Conservation (phyloP, 2,113 vertebrate genomes). For the Melanerpes formicivorus region DNA sequence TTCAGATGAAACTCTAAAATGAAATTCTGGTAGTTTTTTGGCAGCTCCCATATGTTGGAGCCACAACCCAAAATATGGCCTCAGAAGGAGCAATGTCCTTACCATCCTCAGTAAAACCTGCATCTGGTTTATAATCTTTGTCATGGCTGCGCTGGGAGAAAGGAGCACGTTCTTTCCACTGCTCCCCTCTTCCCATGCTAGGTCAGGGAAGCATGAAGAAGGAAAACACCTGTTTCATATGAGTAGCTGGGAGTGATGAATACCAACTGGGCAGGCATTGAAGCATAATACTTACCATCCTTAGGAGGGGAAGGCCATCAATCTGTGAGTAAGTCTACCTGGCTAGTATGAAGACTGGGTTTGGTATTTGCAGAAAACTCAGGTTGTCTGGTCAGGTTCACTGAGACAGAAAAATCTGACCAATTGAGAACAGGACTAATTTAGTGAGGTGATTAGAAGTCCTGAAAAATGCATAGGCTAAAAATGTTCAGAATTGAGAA, state of each 20-base stretch:
- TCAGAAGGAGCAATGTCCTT: background rate
- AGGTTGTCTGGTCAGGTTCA: background rate
- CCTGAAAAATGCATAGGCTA: background rate
- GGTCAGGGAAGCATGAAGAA: background rate
- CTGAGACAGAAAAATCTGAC: background rate
- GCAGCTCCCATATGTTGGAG: background rate
- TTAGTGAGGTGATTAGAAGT: background rate
- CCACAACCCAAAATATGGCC: background rate
- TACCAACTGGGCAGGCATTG: background rate
- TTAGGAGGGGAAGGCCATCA: background rate
- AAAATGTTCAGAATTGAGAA: background rate
- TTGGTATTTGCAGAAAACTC: background rate
- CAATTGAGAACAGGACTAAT: background rate
- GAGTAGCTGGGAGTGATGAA: background rate
- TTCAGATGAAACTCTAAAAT: background rate
- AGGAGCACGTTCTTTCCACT: fast-evolving
- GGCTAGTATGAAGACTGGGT: background rate
- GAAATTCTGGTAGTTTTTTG: background rate
- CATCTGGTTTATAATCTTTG: background rate
- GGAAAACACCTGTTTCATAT: background rate
- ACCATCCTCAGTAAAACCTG: background rate
- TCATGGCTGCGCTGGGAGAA: background rate
- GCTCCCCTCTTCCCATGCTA: background rate
- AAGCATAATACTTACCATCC: background rate
- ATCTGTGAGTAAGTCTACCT: background rate